Conservation (phyloP, 2,888 invertebrate genomes). For the Oscheius sp. region DNA sequence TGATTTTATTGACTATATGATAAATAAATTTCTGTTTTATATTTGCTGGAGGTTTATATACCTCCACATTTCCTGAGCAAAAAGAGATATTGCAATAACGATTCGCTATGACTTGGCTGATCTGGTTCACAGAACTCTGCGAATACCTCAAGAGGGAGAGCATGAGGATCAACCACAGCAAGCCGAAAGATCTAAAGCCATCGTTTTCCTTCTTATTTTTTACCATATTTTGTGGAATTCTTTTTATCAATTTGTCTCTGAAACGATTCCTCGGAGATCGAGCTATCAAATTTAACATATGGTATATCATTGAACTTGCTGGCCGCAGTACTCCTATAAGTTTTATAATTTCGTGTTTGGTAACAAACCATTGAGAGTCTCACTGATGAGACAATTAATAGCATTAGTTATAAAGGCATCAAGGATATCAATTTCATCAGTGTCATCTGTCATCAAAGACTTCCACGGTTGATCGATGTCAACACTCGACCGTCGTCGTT, state of each 20-base stretch:
- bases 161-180: constrained; percentile 13
- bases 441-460: constrained; percentile 2
- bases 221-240: constrained; percentile 24
- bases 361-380: constrained; percentile 1
- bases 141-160: constrained; percentile 24
- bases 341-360: not conserved
- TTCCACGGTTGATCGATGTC: constrained; percentile 7
- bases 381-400: constrained; percentile 13
- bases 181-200: constrained; percentile 31
- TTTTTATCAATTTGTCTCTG: constrained; percentile 13
- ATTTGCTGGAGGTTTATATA: not conserved
- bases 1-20: too few species aligned
- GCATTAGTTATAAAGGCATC: not conserved
- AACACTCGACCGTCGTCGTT: constrained; percentile 1
- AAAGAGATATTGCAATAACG: constrained; percentile 21
- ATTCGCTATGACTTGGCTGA: constrained; percentile 2
- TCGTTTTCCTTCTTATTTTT: not conserved
- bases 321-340: constrained; percentile 19
- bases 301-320: constrained; percentile 17
- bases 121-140: constrained; percentile 21
- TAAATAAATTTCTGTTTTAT: not conserved
- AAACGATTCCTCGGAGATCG: constrained; percentile 6
- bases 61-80: constrained; percentile 21
- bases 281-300: constrained; percentile 24
- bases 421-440: not conserved